Percentiles rank a stretch among this genome's conserved stretches.
phyloP scores from a whole-genome alignment of 2,113 vertebrate species.

The Ciconia boyciana region DNA sequence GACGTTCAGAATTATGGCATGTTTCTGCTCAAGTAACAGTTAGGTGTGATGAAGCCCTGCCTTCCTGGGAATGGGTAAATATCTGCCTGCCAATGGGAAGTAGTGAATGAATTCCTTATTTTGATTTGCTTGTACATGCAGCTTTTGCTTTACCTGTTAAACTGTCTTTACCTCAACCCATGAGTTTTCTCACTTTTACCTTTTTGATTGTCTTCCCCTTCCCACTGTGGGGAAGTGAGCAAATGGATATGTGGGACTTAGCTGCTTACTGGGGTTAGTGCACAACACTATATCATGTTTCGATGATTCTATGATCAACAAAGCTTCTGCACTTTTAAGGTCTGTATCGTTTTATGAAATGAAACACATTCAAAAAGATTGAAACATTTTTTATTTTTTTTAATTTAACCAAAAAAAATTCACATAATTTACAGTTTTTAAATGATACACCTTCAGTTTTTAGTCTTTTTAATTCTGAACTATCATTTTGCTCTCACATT shows the following conservation, averaged over 20 bases:
- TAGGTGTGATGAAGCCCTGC: background rate
- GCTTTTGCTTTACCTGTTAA: background rate
- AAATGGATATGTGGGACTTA: accelerated
- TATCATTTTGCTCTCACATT: background rate
- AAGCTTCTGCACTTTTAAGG: background rate
- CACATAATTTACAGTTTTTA: background rate
- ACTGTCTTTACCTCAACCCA: background rate
- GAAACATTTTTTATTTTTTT: background rate
- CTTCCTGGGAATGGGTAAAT: background rate
- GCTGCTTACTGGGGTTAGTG: background rate
- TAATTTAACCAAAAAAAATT: background rate
- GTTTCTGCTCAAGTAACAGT: background rate
- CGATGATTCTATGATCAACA: background rate
- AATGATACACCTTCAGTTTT: background rate
- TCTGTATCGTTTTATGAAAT: background rate
- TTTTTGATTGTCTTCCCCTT: background rate
- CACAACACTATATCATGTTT: background rate
- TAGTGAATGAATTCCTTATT: background rate
- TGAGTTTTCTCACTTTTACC: background rate
- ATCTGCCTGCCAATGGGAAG: background rate
- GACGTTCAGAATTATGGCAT: background rate
- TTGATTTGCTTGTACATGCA: background rate
- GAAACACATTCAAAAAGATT: background rate
- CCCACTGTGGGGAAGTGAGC: accelerated
- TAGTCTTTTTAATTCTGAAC: background rate